These are phyloP conservation scores for Gastracanthus pulcherrimus DNA, from an alignment of 2,888 invertebrate genomes.

Conservation along the genomic window DNA sequence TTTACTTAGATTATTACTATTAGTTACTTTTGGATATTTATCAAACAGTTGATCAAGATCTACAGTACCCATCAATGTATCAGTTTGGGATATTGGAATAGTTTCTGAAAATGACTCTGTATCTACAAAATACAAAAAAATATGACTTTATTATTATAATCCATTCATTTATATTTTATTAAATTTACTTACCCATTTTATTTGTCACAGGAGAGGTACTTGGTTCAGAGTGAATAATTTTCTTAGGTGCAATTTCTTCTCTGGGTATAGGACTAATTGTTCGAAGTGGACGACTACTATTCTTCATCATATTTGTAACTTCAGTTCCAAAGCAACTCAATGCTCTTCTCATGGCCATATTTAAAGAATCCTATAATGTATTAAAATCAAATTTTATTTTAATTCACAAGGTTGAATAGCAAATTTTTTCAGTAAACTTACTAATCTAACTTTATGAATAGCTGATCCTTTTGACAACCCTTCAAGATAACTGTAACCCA, in stretches of 20 bases:
- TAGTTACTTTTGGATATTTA: conserved; percentile 30
- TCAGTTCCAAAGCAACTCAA: conserved; percentile 56
- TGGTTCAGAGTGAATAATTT: background rate
- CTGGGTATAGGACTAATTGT: conserved; percentile 11
- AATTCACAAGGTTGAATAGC: background rate
- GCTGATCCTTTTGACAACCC: conserved; percentile 58
- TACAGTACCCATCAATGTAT: conserved; percentile 50
- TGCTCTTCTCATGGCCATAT: conserved; percentile 54
- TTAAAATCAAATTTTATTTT: background rate
- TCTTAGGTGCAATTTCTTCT: conserved; percentile 15
- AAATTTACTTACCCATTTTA: conserved; percentile 15
- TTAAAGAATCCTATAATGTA: conserved; percentile 56
- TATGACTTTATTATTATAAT: background rate
- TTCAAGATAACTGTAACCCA: conserved; percentile 54
- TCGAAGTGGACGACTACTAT: conserved; percentile 1
- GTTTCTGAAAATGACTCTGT: conserved; percentile 8
- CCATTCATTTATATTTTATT: background rate
- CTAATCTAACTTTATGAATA: conserved; percentile 58
- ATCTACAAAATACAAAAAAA: conserved; percentile 26
- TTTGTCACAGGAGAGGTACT: background rate
- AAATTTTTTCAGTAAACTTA: conserved; percentile 31
- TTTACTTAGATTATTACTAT: background rate
- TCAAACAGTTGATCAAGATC: conserved; percentile 41
- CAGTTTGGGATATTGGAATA: conserved; percentile 52
- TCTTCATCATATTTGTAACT: conserved; percentile 22